phyloP scores from a whole-genome alignment of 2,797 vertebrate genomes.

The Tapirus indicus region DNA sequence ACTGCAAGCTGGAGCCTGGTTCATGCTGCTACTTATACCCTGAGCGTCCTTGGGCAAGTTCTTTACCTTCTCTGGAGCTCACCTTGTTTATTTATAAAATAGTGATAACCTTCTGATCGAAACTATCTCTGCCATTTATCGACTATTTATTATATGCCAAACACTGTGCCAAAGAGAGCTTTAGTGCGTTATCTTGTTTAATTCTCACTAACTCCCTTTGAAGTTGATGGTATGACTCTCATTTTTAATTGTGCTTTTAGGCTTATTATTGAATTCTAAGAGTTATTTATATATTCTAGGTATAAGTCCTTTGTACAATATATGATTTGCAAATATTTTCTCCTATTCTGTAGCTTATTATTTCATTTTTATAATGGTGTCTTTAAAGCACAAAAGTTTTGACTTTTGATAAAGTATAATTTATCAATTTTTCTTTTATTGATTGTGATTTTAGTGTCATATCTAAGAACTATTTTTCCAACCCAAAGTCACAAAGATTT shows the following conservation, averaged over 20 bases:
- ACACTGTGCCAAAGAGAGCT: neutral
- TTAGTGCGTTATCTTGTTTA: neutral
- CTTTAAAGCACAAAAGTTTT: slow-evolving; percentile 52
- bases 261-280: slow-evolving; percentile 62
- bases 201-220: slow-evolving; percentile 53
- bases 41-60: neutral
- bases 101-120: neutral
- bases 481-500: neutral
- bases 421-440: neutral
- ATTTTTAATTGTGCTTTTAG: slow-evolving; percentile 43
- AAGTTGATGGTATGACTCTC: slow-evolving; percentile 34
- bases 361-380: slow-evolving; percentile 46
- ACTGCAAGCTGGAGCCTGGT: neutral
- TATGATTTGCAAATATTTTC: slow-evolving; percentile 58
- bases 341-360: neutral
- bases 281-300: slow-evolving; percentile 41
- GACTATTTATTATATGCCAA: neutral
- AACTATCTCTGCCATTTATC: neutral
- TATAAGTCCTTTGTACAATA: neutral
- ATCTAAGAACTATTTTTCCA: slow-evolving; percentile 37
- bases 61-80: neutral
- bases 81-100: slow-evolving; percentile 12
- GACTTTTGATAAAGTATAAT: slow-evolving; percentile 42
- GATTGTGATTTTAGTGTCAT: slow-evolving; percentile 9
- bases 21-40: neutral